Evolutionary conservation across 2,888 invertebrate genomes (phyloP), one percentile per base, ranked within the genome.

Genomic region (Operophtera brumata): DNA sequence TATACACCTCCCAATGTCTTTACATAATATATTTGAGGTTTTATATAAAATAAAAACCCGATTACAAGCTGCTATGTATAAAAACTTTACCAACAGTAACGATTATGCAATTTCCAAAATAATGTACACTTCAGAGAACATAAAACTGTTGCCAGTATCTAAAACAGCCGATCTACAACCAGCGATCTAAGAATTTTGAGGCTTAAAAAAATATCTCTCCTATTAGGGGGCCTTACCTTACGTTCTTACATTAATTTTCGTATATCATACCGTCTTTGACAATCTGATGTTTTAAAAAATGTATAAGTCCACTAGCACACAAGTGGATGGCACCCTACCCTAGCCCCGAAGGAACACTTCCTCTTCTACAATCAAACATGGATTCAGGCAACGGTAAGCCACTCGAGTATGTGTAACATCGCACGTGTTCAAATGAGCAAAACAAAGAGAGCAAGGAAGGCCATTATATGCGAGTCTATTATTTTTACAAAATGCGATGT

Each of bases 151-250:
- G 47, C 45, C 56, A 53, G 58, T 65, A 62, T 66, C 59, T 59
- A 58, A 66, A 78, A 79, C 79, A 77, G 79, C 70, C 75, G 73
- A 64, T 74, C 74, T 82, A 81, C 70, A 77, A 77, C 66, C 77
- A 70, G 83, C 78, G 70, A 78, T 81, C 80, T 80, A 80, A 73
- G 82, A 86, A 86, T 82, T 86, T 84, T 80, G 86, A 86, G 82
- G 88, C 81, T 84, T 89, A 89, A 89, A 89, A 88, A 89, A 90
- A 90, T 89, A 90, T 87, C 81, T 86, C 82, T 87, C 80, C 83
- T 83, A 85, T 84, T n/a, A 82, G 85, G 87, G 83, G 87, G 86
- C 86, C 88, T 88, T 86, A 89, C 87, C 88, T 87, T 87, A 89
- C 84, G 78, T 85, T 78, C 84, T 87, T 86, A 86, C 80, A 86